Base-by-base conservation (phyloP, 53 echinoderm and acorn worm species). In the Astropecten irregularis region DNA sequence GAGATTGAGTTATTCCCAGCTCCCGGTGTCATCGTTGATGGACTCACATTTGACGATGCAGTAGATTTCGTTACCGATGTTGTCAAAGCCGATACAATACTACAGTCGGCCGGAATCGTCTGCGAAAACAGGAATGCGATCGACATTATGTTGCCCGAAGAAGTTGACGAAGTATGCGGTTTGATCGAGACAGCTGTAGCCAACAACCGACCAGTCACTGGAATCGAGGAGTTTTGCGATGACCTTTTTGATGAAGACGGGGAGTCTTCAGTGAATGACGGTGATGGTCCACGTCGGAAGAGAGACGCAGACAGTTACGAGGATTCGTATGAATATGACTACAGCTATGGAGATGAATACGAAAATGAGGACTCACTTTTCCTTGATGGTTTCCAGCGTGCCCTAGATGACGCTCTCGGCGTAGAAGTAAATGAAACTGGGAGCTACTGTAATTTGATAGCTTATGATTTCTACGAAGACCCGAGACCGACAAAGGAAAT, bases 151-250 rank as follows among this genome's bases (percentile, higher is more conserved):
- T 28, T 69, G 21, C 48, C 69, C 14, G 10, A 3, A 19, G 69
- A 69, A 29, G 69, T 69, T 3, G 44, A 15, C 15, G 69, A 46
- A 3, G 69, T 15, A 15, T 69, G 69, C 27, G 30, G 28, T 29
- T 29, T 69, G 27, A 46, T 69, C 14, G 15, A 3, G 13, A 47
- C 44, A 9, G 69, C 69, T 23, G 11, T 69, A 15, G 23, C 6
- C 23, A 48, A 69, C 14, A 29, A 69, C 20, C 69, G 23, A 25
- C 69, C 69, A 3, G 16, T 69, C 26, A 69, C 69, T 14, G 69
- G 69, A 9, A 25, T 47, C 16, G 69, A 69, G 14, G 69, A 69
- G 69, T 29, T 69, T 46, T 69, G 69, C 46, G 69, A 69, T 29
- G 46, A 25, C 15, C 13, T 16, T 0, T 39, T 42, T 25, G 27